Evolutionary conservation across 2,797 vertebrate genomes (phyloP).

Genomic region (Gouania willdenowi): DNA sequence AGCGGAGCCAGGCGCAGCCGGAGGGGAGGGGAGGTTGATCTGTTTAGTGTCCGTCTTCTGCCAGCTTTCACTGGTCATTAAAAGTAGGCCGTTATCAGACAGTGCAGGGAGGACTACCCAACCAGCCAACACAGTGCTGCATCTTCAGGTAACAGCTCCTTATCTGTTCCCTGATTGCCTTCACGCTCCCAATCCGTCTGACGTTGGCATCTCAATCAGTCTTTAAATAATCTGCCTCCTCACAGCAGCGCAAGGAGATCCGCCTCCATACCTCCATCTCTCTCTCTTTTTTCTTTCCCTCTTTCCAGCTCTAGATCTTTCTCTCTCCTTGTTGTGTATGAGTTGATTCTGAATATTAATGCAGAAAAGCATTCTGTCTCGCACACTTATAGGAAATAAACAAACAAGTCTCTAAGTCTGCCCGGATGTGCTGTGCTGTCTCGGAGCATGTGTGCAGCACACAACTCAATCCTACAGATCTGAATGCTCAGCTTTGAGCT

Average conservation of each 20-base stretch:
- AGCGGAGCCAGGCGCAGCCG: constrained; percentile 66
- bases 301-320: constrained; percentile 36
- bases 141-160: constrained; percentile 80
- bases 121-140: constrained; percentile 68
- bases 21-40: constrained; percentile 76
- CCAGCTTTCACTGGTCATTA: constrained; percentile 81
- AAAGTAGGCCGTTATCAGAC: constrained; percentile 79
- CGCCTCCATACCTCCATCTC: constrained; percentile 58
- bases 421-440: constrained; percentile 38
- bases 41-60: constrained; percentile 78
- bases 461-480: constrained; percentile 44
- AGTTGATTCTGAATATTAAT: constrained; percentile 75
- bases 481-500: constrained; percentile 35
- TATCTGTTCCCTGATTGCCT: constrained; percentile 80
- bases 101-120: constrained; percentile 73
- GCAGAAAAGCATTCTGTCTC: constrained; percentile 52
- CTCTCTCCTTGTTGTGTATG: constrained; percentile 43
- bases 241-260: constrained; percentile 56
- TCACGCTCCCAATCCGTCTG: constrained; percentile 77
- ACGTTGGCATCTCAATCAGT: constrained; percentile 82
- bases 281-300: constrained; percentile 28
- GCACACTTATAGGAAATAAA: constrained; percentile 65
- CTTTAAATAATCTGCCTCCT: constrained; percentile 82
- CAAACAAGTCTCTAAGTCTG: constrained; percentile 63
- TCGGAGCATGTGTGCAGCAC: constrained; percentile 34